phyloP scores from a whole-genome alignment of 2,113 vertebrate genomes.

The Cynocephalus volans region DNA sequence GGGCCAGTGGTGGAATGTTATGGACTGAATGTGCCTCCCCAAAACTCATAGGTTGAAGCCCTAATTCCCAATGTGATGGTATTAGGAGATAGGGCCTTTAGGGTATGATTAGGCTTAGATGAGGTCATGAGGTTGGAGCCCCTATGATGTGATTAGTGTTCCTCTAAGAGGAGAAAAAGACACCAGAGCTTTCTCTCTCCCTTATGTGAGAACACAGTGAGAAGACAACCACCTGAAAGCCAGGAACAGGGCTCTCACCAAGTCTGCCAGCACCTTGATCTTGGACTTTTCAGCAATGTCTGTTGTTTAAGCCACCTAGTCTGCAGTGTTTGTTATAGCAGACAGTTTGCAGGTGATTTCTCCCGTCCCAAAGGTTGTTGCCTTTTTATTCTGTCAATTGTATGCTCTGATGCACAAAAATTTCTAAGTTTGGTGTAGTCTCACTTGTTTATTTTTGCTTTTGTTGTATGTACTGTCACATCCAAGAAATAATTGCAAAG shows the following conservation, averaged over 20 bases:
- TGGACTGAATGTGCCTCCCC: background rate
- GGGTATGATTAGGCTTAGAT: background rate
- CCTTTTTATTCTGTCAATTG: background rate
- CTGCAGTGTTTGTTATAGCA: background rate
- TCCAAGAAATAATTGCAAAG: background rate
- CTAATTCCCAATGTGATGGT: background rate
- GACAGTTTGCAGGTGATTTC: background rate
- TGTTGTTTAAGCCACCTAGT: background rate
- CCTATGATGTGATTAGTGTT: background rate
- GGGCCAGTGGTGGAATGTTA: background rate
- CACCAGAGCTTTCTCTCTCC: background rate
- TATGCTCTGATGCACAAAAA: background rate
- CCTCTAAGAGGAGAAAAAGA: background rate
- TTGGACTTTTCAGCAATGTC: background rate
- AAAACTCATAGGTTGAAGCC: background rate
- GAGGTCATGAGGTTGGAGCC: background rate
- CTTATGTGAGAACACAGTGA: background rate
- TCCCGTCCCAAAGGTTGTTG: background rate
- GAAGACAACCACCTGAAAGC: background rate
- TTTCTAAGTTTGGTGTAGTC: background rate
- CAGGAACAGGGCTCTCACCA: background rate
- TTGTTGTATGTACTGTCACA: background rate
- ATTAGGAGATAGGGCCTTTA: background rate
- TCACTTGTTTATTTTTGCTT: background rate
- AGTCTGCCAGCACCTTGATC: background rate